Evolutionary conservation across 1,140 invertebrate genomes (phyloP), one percentile per base, ranked within the genome.

Genomic region (Cotesia typhae): DNA sequence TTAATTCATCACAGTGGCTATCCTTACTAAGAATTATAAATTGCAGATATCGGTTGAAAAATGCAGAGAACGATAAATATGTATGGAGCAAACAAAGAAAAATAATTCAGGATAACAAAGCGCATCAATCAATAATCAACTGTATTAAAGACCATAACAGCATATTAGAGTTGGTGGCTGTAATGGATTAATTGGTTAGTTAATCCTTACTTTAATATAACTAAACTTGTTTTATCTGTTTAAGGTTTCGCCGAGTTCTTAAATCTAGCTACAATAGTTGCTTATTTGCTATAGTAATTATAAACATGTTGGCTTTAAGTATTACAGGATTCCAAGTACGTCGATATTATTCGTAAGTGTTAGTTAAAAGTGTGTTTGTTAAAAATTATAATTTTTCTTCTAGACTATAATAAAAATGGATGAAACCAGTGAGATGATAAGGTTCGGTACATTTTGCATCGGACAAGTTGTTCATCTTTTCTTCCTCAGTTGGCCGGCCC

Each of bases 401-500:
- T 17, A 47, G 67, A 59, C 55, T 4, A 2, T 68, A 20, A 38
- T 68, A 9, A 68, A 59, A 12, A 17, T 68, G 14, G 20, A 68
- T 60, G 53, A 68, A 17, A 9, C 4, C 2, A 37, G 4, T 14
- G 28, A 47, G 66, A 53, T 9, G 12, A 38, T 51, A 1, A 74
- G 69, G 61, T 60, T 74, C 12, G 61, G 52, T 20, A 47, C 36
- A 4, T 70, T 57, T 41, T 66, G 28, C 0, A 35, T 47, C 20
- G 68, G 60, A 3, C 67, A 67, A 53, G 7, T 74, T 0, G 10
- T 60, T 41, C 72, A 74, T 67, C 37, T 74, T 1, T 52, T 57
- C 12, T 70, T 74, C 38, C 57, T 59, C 63, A 70, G 68, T 61
- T 74, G 60, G 61, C 53, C 68, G 0, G 67, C 61, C 3, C 72